These are phyloP conservation scores for Notarius quadriscutis DNA, from an alignment of 2,113 vertebrate species.

Conservation along the genomic window DNA sequence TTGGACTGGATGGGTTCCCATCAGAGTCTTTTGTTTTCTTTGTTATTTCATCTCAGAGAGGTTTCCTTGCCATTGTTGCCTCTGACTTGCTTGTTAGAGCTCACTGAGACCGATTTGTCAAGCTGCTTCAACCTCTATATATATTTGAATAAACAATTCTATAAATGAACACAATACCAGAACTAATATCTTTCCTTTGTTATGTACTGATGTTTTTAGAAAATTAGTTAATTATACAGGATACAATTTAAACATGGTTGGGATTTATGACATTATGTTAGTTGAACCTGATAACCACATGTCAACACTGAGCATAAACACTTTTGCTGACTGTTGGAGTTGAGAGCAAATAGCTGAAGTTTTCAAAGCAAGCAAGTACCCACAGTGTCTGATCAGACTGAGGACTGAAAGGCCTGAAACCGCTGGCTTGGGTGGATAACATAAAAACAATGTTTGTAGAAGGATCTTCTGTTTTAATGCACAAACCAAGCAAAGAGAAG, in stretches of 20 bases:
- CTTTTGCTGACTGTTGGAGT: slow-evolving; percentile 17
- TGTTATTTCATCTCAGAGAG: neutral
- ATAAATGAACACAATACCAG: neutral
- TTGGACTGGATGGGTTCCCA: neutral
- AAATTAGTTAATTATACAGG: neutral
- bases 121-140: neutral
- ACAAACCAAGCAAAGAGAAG: slow-evolving; percentile 59
- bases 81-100: neutral
- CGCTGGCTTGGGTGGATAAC: slow-evolving; percentile 68
- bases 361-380: slow-evolving; percentile 53
- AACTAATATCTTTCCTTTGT: slow-evolving; percentile 16
- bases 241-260: slow-evolving; percentile 9
- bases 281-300: neutral
- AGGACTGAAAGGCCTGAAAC: slow-evolving; percentile 69
- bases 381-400: slow-evolving; percentile 64
- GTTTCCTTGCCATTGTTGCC: neutral
- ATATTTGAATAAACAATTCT: slow-evolving; percentile 3
- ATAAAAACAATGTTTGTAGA: slow-evolving; percentile 77
- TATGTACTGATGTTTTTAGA: neutral
- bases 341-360: slow-evolving; percentile 52
- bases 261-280: neutral
- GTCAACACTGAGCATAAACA: slow-evolving; percentile 21
- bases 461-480: slow-evolving; percentile 71
- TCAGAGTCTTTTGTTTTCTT: neutral
- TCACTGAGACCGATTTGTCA: neutral